Percentiles rank a stretch among this genome's conserved stretches.
Conservation (phyloP, 1,140 invertebrate species). For the Aphelinus atriplicis region DNA sequence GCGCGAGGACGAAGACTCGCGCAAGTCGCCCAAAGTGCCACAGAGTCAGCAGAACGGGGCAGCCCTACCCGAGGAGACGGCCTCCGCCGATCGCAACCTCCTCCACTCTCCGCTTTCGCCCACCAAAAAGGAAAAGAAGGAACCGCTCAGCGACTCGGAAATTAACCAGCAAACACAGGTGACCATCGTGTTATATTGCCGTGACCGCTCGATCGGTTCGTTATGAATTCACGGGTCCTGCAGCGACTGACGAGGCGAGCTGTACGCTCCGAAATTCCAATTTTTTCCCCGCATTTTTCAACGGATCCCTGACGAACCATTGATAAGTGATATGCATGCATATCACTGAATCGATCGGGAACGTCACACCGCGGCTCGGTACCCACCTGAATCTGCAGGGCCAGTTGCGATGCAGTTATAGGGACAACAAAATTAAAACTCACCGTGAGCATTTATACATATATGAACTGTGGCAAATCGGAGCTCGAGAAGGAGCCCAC, state of each 20-base stretch:
- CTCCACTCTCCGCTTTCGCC: conserved; percentile 23
- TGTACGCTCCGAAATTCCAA: not conserved
- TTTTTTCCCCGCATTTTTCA: no score
- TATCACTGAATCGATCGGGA: no score
- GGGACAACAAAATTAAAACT: no score
- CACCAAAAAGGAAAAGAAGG: conserved; percentile 47
- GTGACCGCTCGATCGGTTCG: no score
- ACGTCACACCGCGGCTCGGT: no score
- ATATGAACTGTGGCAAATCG: no score
- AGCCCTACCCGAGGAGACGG: conserved; percentile 59
- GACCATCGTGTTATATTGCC: not conserved
- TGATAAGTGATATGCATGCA: no score
- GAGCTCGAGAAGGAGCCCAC: no score
- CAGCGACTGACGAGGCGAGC: not conserved
- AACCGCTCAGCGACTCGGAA: conserved; percentile 43
- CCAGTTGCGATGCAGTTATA: no score
- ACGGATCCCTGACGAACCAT: no score
- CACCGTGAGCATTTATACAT: no score
- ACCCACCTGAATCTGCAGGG: no score
- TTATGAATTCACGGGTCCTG: not conserved
- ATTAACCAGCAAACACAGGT: conserved; percentile 16
- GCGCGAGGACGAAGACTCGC: conserved; percentile 51
- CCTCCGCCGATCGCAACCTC: conserved; percentile 47
- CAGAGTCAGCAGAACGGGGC: conserved; percentile 63
- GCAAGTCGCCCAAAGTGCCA: conserved; percentile 56